phyloP scores from a whole-genome alignment of 2,888 invertebrate genomes.

The Erannis defoliaria region DNA sequence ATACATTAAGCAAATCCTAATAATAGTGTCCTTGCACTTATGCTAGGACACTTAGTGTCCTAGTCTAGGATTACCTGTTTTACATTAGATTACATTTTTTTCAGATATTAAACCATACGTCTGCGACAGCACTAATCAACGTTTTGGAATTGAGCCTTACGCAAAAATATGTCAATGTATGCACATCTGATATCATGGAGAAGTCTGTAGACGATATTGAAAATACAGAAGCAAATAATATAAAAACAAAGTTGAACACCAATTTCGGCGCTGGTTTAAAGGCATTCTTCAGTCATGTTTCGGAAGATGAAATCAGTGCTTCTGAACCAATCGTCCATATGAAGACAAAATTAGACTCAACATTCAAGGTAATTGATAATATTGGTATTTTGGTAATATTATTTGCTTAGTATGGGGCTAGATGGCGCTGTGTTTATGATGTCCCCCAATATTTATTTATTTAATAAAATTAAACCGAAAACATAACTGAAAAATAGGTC shows the following conservation, averaged over 20 bases:
- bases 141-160: conserved; percentile 28
- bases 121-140: conserved; percentile 17
- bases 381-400: no score
- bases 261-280: conserved; percentile 20
- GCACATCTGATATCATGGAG: conserved; percentile 2
- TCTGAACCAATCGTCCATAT: conserved; percentile 32
- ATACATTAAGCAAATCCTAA: no score
- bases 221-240: background rate
- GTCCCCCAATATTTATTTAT: no score
- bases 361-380: no score
- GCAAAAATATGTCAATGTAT: conserved; percentile 28
- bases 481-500: no score
- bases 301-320: conserved; percentile 25
- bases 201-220: background rate
- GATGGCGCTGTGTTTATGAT: no score
- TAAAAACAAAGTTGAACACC: background rate
- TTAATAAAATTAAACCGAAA: no score
- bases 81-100: conserved; percentile 1
- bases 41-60: no score
- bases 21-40: no score
- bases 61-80: no score
- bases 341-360: conserved; percentile 26
- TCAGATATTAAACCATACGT: conserved; percentile 6
- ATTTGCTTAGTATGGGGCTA: background rate
- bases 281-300: conserved; percentile 26